Evolutionary conservation across 1,140 invertebrate genomes (phyloP), one percentile per base, ranked within the genome.

Genomic region (Apolygus lucorum): DNA sequence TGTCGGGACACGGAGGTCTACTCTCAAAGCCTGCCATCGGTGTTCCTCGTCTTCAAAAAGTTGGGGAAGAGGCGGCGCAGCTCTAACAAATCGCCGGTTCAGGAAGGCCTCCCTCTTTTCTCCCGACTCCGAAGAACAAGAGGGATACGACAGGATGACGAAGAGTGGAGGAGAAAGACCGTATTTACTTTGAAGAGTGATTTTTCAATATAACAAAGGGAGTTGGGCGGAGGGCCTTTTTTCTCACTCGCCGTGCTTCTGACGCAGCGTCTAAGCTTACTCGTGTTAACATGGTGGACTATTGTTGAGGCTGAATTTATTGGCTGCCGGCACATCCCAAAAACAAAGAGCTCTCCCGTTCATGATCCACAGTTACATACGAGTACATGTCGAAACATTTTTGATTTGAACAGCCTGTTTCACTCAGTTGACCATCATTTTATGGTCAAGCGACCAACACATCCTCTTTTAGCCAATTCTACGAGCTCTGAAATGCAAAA

Each of bases 51-150:
- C 34, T 42, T 42, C 34, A 42, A 42, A 42, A 42, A 42, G 34
- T 42, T 42, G 4, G 21, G 62, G 62, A 63, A 25, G 21, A 25
- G 21, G 2, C 26, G 34, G 34, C 34, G 34, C 17, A n/a, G 22
- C 27, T 22, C 27, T 63, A 63, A 63, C 62, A 63, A 63, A 63
- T 63, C 27, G 62, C 62, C n/a, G n/a, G 25, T n/a, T 22, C 14
- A 63, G 24, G 21, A 63, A 22, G 34, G 34, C 4, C 34, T 17
- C 17, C 34, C 34, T 42, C 34, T 17, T 8, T 4, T 8, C 4
- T 17, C 17, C 4, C 4, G 34, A 42, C 34, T 17, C 34, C 34
- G 4, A 42, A 42, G 34, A 42, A 42, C 34, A 42, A 42, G 34
- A 17, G 34, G 34, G 4, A 17, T 4, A 17, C 34, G 34, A 17